Base-by-base conservation (phyloP, 2,888 invertebrate genomes). In the Cryptosula pallasiana region DNA sequence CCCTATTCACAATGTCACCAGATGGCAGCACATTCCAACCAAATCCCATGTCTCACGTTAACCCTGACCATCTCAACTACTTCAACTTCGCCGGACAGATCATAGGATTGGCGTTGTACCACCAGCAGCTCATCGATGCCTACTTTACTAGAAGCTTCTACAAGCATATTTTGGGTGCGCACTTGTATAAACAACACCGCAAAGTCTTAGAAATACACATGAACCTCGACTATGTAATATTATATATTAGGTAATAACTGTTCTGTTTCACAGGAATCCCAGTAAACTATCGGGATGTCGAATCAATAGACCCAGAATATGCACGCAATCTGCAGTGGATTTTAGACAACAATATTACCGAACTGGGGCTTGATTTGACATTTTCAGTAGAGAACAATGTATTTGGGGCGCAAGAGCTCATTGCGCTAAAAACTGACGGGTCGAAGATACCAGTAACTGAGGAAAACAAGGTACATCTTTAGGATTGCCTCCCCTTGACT, bases 81-180 rank as follows among this genome's bases (percentile, higher is more conserved):
- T 83, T 83, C 76, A 75, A 76, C 35, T 83, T 83, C 78, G 81
- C 82, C 35, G 83, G 83, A 58, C 81, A 82, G 73, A 77, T 78
- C 45, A 78, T 83, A 71, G 82, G 83, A 16, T 75, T 83, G 58
- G 83, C 82, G 29, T 76, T 83, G 9, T 83, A 81, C 72, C 82
- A 83, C 75, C 78, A 78, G 72, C 81, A 83, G 72, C 76, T 83
- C n/a, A 76, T 83, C 63, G 80, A 78, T 76, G 80, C 81, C 29
- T 82, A 81, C 78, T 83, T 83, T 74, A 83, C 83, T 0, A 75
- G 83, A 35, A 82, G 83, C 5, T 83, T 83, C 76, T 83, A 83
- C 77, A 83, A 83, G 74, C 83, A 83, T 73, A 82, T 82, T 69
- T 75, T 81, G 36, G 81, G 82, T 79, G 73, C 3, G n/a, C n/a